phyloP scores from a whole-genome alignment of 2,888 invertebrate genomes.

The Lobophora halterata region DNA sequence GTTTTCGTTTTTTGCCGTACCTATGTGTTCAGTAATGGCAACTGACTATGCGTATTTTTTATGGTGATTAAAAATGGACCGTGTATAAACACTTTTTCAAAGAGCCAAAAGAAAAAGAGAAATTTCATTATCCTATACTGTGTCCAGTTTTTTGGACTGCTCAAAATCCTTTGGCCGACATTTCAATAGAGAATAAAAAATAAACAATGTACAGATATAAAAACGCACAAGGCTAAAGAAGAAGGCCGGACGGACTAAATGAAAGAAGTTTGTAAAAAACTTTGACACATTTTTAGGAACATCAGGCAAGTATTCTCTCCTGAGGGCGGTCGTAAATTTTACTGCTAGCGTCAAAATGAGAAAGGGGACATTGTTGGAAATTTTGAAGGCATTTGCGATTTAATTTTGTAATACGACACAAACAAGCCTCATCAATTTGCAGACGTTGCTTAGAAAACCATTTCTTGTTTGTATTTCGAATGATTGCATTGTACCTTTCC shows the following conservation, averaged over 20 bases:
- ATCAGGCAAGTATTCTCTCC: conserved; percentile 74
- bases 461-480: no score
- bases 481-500: no score
- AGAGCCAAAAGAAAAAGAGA: conserved; percentile 44
- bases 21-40: no score
- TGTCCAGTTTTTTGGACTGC: conserved; percentile 59
- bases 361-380: conserved; percentile 77
- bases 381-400: conserved; percentile 58
- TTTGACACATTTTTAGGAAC: conserved; percentile 81
- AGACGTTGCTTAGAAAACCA: no score
- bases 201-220: conserved; percentile 68
- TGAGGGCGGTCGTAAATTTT: conserved; percentile 74
- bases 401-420: conserved; percentile 14
- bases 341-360: conserved; percentile 73
- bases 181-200: conserved; percentile 77
- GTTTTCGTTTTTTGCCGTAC: no score
- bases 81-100: conserved; percentile 37
- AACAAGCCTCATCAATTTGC: conserved; percentile 1
- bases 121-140: conserved; percentile 62
- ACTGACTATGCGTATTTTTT: no score
- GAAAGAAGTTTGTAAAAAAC: conserved; percentile 79
- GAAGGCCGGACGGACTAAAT: conserved; percentile 75
- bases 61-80: no score
- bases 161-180: conserved; percentile 65
- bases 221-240: conserved; percentile 68